phyloP scores from a whole-genome alignment of 1,140 invertebrate genomes.

The Latrodectus geometricus region DNA sequence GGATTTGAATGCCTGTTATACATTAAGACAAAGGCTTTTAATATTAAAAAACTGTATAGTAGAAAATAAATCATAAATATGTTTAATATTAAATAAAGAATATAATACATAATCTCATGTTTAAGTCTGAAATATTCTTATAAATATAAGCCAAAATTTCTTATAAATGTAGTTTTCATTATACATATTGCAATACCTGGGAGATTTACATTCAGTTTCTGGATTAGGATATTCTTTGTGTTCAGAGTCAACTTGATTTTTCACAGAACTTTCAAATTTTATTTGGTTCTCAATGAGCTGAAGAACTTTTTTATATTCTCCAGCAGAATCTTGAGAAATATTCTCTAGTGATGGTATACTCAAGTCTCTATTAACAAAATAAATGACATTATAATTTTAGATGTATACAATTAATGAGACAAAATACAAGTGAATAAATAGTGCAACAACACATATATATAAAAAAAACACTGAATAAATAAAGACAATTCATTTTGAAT shows the following conservation, averaged over 20 bases:
- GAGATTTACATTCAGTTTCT: conserved; percentile 81
- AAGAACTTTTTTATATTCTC: conserved; percentile 72
- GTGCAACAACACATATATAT: no score
- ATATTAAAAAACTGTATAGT: no score
- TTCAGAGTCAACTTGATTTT: conserved; percentile 64
- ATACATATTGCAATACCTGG: conserved; percentile 68
- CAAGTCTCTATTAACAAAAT: conserved; percentile 76
- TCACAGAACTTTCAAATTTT: conserved; percentile 65
- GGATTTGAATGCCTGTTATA: no score
- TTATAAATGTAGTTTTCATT: no score
- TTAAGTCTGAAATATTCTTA: no score
- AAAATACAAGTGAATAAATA: not conserved
- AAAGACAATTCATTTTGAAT: not conserved
- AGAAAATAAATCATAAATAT: no score
- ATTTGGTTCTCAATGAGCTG: conserved; percentile 69
- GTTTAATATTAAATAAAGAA: no score
- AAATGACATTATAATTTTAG: not conserved
- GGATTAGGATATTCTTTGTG: conserved; percentile 67
- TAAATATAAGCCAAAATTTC: no score
- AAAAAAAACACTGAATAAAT: not conserved
- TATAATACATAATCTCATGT: no score
- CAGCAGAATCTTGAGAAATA: conserved; percentile 73
- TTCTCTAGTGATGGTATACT: conserved; percentile 84
- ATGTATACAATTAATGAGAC: not conserved
- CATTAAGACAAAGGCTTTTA: no score